These are phyloP conservation scores for Danionella cerebrum DNA, from an alignment of 2,113 vertebrate species.

Conservation along the genomic window DNA sequence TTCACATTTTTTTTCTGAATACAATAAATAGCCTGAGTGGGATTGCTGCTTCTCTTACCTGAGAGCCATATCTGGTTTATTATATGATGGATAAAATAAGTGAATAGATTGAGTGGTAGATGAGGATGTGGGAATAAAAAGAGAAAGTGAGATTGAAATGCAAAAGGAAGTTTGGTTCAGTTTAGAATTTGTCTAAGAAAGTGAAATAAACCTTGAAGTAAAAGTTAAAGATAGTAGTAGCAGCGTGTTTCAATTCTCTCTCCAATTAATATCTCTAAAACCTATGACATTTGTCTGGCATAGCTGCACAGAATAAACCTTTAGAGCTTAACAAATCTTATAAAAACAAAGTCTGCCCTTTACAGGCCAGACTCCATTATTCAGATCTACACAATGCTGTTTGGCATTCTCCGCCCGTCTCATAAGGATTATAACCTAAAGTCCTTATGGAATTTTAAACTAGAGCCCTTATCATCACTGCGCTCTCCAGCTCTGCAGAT, in stretches of 20 bases:
- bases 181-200: background rate
- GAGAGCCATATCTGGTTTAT: background rate
- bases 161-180: background rate
- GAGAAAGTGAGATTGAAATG: background rate
- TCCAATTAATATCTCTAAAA: background rate
- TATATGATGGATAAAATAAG: background rate
- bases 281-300: background rate
- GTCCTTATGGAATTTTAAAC: constrained; percentile 7
- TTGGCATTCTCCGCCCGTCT: background rate
- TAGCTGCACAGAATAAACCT: background rate
- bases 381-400: background rate
- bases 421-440: background rate
- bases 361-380: background rate
- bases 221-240: too few relatives aligned
- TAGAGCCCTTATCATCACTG: background rate
- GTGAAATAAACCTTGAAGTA: too few relatives aligned
- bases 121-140: constrained; percentile 25
- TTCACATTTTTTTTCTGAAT: background rate
- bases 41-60: background rate
- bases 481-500: background rate
- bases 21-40: background rate
- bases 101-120: constrained; percentile 13
- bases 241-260: background rate
- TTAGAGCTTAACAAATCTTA: background rate
- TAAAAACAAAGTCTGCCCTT: background rate